Evolutionary conservation across 1,140 invertebrate species (phyloP).

Genomic region (Zophobas atratus): DNA sequence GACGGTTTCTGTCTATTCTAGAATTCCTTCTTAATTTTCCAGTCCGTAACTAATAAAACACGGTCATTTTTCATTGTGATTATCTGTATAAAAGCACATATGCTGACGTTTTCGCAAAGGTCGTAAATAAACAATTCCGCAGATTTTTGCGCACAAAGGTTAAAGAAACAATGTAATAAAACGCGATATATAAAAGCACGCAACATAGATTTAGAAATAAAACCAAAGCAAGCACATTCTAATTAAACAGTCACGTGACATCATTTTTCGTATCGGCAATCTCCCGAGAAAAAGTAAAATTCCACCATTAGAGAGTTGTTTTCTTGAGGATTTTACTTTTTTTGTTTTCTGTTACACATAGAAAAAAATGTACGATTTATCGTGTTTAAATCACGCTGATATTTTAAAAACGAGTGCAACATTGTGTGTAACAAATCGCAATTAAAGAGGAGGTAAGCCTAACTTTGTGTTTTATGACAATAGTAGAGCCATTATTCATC

Average conservation of each 20-base stretch:
- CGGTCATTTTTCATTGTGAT: too few relatives aligned
- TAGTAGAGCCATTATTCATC: constrained; percentile 37
- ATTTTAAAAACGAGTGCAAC: constrained; percentile 11
- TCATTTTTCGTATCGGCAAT: constrained; percentile 21
- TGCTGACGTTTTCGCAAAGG: neutral
- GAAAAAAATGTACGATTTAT: neutral
- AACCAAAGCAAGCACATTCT: constrained; percentile 19
- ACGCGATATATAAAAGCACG: constrained; percentile 19
- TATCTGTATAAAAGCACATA: neutral
- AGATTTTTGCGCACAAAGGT: constrained; percentile 25
- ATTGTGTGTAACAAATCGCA: constrained; percentile 14
- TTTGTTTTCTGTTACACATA: neutral
- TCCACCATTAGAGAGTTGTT: neutral
- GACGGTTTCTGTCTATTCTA: too few relatives aligned
- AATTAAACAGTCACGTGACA: constrained; percentile 30
- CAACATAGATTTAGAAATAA: constrained; percentile 24
- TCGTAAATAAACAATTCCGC: too few relatives aligned
- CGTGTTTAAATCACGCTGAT: neutral
- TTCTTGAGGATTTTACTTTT: neutral
- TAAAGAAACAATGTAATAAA: constrained; percentile 31
- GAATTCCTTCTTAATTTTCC: too few relatives aligned
- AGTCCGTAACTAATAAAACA: too few relatives aligned
- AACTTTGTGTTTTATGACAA: constrained; percentile 38
- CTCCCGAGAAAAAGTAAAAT: constrained; percentile 2
- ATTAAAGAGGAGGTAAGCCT: constrained; percentile 38